These are phyloP conservation scores for Lasioglossum lativentre DNA, from an alignment of 2,888 invertebrate species.

Conservation along the genomic window DNA sequence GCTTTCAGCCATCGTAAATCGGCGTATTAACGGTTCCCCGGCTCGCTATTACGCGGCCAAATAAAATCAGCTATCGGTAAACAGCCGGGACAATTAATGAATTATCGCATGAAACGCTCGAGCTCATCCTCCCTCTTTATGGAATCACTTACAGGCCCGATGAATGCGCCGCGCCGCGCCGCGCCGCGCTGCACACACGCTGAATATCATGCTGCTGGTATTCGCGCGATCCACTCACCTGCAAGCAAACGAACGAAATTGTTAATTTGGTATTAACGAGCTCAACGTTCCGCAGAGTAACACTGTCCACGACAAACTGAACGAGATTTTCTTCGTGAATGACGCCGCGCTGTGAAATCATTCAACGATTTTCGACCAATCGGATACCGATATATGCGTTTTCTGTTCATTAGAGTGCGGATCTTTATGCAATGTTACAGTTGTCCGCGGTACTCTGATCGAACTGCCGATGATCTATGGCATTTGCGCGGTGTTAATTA, in stretches of 20 bases:
- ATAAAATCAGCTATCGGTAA: slow-evolving; percentile 44
- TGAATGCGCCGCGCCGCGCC: slow-evolving; percentile 18
- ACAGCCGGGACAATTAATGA: slow-evolving; percentile 38
- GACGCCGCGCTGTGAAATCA: not conserved
- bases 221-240: slow-evolving; percentile 35
- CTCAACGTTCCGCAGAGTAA: not conserved
- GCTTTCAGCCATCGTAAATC: slow-evolving; percentile 16
- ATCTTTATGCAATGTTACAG: not conserved
- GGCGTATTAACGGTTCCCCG: slow-evolving; percentile 19
- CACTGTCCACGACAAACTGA: not conserved
- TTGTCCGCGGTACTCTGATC: too few species aligned
- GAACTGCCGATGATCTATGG: not conserved
- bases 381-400: too few species aligned
- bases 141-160: slow-evolving; percentile 44
- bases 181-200: not conserved
- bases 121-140: not conserved
- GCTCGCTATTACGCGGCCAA: slow-evolving; percentile 32
- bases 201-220: not conserved
- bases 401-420: not conserved
- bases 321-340: not conserved
- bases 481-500: not conserved
- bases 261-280: slow-evolving; percentile 20
- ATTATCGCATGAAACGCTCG: slow-evolving; percentile 11
- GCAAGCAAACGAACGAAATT: slow-evolving; percentile 25
- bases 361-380: not conserved